phyloP scores from a whole-genome alignment of 2,113 vertebrate genomes.

The Hippolais icterina region DNA sequence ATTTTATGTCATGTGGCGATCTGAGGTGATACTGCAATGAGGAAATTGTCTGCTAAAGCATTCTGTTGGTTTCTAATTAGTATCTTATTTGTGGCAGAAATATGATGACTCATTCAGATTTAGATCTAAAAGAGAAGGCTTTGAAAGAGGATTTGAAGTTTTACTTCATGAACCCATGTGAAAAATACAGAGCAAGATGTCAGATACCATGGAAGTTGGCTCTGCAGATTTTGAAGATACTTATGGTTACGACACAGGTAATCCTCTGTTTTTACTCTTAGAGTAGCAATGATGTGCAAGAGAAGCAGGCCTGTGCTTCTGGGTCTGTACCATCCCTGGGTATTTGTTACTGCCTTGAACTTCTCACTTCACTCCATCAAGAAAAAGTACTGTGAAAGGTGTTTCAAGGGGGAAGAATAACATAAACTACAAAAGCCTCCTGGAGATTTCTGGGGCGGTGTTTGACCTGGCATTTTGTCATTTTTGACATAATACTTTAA shows the following conservation, averaged over 20 bases:
- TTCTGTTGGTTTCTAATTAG: conserved; percentile 16
- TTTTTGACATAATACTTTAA: not conserved
- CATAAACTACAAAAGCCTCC: not conserved
- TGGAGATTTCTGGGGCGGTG: not conserved
- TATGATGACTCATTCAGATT: conserved; percentile 69
- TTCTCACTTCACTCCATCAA: not conserved
- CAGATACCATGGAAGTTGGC: conserved; percentile 94
- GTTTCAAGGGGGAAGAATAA: not conserved
- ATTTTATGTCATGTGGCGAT: not conserved
- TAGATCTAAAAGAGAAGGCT: conserved; percentile 71
- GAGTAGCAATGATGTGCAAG: not conserved
- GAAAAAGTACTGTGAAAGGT: not conserved
- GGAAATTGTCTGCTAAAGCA: not conserved
- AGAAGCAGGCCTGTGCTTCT: not conserved
- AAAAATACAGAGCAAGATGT: conserved; percentile 88
- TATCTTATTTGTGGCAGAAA: conserved; percentile 66
- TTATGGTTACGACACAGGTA: conserved; percentile 97
- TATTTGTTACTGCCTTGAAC: not conserved
- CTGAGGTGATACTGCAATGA: not conserved
- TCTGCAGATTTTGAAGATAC: conserved; percentile 94
- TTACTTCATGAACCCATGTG: conserved; percentile 98
- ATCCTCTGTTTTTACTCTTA: not conserved
- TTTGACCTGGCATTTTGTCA: not conserved
- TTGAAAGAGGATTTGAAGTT: conserved; percentile 91
- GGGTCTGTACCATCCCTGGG: not conserved